These are phyloP conservation scores for Plusia festucae DNA, from an alignment of 2,888 invertebrate genomes.

Conservation along the genomic window DNA sequence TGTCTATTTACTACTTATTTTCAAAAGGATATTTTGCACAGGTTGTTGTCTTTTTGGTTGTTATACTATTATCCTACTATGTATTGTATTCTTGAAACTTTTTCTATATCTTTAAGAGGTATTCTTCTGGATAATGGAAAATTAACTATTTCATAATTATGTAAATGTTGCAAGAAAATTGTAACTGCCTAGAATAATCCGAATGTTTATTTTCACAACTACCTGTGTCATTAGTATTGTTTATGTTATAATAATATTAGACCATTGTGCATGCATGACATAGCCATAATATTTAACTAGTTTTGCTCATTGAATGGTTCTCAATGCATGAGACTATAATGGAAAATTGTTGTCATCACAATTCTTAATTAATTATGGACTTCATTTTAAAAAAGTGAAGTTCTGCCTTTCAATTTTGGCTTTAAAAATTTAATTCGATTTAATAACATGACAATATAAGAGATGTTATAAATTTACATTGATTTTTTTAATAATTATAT, in stretches of 20 bases:
- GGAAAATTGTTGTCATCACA: conserved; percentile 43
- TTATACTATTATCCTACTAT: background rate
- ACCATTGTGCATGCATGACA: conserved; percentile 38
- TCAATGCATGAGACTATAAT: conserved; percentile 12
- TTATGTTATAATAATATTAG: conserved; percentile 19
- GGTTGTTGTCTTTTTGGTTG: background rate
- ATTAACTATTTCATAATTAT: background rate
- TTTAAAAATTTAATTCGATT: conserved; percentile 20
- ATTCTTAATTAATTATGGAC: conserved; percentile 19
- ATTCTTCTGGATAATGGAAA: background rate
- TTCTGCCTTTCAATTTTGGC: conserved; percentile 34
- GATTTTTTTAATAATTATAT: conserved; percentile 17
- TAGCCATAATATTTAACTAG: conserved; percentile 23
- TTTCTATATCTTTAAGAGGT: background rate
- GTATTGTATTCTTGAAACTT: background rate
- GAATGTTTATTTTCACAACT: conserved; percentile 28
- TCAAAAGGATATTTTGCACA: background rate
- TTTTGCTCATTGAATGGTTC: conserved; percentile 8
- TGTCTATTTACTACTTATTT: background rate
- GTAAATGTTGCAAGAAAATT: conserved; percentile 12
- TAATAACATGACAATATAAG: conserved; percentile 18
- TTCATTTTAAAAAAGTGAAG: conserved; percentile 13
- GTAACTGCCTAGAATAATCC: conserved; percentile 19
- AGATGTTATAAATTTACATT: conserved; percentile 33
- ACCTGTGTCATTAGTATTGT: conserved; percentile 27